These are phyloP conservation scores for Rhinolophus ferrumequinum DNA, from an alignment of 2,113 vertebrate genomes.

Conservation along the genomic window DNA sequence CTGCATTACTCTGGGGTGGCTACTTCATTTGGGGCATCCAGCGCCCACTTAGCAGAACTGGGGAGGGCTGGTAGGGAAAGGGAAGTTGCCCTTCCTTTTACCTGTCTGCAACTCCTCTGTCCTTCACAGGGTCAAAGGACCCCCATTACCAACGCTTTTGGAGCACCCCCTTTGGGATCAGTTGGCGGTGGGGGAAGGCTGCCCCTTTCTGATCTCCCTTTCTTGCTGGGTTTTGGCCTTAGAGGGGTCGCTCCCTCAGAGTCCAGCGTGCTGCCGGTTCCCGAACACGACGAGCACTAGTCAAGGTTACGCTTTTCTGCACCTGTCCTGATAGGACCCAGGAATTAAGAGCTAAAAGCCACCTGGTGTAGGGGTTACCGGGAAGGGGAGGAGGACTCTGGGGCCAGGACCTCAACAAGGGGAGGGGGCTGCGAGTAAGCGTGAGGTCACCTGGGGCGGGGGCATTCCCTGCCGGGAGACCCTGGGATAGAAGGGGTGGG, in stretches of 20 bases:
- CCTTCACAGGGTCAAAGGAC: constrained; percentile 67
- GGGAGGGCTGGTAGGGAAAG: not conserved
- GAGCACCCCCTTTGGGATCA: not conserved
- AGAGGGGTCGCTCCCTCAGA: not conserved
- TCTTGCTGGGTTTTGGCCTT: not conserved
- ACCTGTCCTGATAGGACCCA: constrained; percentile 79
- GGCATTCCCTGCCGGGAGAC: constrained; percentile 42
- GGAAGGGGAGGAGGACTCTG: constrained; percentile 1
- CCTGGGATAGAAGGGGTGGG: constrained; percentile 37
- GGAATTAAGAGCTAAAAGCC: not conserved
- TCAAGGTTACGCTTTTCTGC: constrained; percentile 76
- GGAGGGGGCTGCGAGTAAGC: not conserved
- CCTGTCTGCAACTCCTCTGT: constrained; percentile 46
- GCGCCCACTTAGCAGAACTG: not conserved
- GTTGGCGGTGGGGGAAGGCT: not conserved
- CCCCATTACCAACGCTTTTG: not conserved
- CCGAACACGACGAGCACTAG: not conserved
- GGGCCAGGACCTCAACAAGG: not conserved
- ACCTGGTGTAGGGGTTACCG: constrained; percentile 52
- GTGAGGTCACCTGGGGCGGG: constrained; percentile 56
- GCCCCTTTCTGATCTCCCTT: not conserved
- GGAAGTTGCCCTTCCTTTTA: not conserved
- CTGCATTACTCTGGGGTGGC: not conserved
- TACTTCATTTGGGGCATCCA: not conserved
- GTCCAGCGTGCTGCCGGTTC: not conserved